Evolutionary conservation across 1,140 invertebrate genomes (phyloP).

Genomic region (Bombyx mandarina): DNA sequence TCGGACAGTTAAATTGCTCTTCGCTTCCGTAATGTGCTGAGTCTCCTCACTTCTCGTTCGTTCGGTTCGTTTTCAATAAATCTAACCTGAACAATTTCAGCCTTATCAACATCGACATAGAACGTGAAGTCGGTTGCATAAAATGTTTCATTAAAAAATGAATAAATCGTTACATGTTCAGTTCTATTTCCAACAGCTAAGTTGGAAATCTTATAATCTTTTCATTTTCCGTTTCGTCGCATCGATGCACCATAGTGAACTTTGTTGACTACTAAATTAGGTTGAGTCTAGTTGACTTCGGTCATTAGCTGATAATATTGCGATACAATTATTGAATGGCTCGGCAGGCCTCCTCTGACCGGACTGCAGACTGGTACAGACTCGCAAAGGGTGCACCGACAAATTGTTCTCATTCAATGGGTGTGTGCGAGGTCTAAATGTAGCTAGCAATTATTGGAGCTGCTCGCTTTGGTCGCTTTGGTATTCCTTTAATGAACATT

Average conservation of each 20-base stretch:
- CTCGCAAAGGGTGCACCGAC: slow-evolving; percentile 51
- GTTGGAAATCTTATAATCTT: slow-evolving; percentile 33
- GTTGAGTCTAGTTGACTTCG: slow-evolving; percentile 18
- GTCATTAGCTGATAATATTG: slow-evolving; percentile 15
- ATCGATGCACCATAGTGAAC: no score
- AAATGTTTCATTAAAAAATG: slow-evolving; percentile 14
- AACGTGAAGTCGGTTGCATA: slow-evolving; percentile 17
- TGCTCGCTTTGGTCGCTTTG: slow-evolving; percentile 38
- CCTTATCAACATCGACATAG: slow-evolving; percentile 18
- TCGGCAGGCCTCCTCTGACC: neutral
- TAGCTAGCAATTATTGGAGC: slow-evolving; percentile 57
- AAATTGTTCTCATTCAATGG: slow-evolving; percentile 61
- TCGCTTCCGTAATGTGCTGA: slow-evolving; percentile 40
- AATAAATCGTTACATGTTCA: slow-evolving; percentile 28
- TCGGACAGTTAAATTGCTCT: slow-evolving; percentile 53
- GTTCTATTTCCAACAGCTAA: slow-evolving; percentile 41
- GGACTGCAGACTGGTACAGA: neutral
- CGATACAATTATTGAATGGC: slow-evolving; percentile 64
- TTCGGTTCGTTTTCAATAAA: slow-evolving; percentile 11
- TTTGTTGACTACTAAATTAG: neutral
- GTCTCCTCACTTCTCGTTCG: slow-evolving; percentile 31
- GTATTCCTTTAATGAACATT: slow-evolving; percentile 66
- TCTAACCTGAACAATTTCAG: slow-evolving; percentile 15
- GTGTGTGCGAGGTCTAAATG: slow-evolving; percentile 55
- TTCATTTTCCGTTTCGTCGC: slow-evolving; percentile 1